Evolutionary conservation across 1,140 invertebrate species (phyloP), one percentile per base, ranked within the genome.

Genomic region (Nomia melanderi): DNA sequence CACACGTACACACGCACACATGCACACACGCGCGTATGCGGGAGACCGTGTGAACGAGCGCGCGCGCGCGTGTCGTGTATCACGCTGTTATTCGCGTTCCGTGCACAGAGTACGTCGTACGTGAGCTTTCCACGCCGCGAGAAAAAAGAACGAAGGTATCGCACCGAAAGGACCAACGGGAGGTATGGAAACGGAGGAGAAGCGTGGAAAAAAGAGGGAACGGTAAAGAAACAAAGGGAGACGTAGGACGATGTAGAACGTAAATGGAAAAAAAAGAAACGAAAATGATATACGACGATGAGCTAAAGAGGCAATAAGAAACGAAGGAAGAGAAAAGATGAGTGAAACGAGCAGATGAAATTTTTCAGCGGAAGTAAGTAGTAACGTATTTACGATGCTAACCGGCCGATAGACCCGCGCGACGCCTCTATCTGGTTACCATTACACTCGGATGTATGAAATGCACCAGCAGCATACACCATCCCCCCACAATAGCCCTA

Each of bases 401-500:
- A 91, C 89, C 88, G 88, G 89, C 90, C 88, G 90, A 91, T 91
- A 88, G 88, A 88, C 90, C 88, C 90, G 87, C 91, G 88, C 91
- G 89, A 90, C 88, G 90, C 85, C 89, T 91, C 90, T 91, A 91
- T 92, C 91, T 90, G 89, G 90, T 91, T 91, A 91, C 90, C 90
- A 91, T 92, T 92, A 91, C 91, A 91, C 90, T 90, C 90, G 88
- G 89, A 91, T 91, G 88, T 91, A 91, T 91, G 90, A 91, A 90
- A 91, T 91, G 91, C 89, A 83, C 89, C 89, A 91, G 89, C 88
- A 89, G 90, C 90, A 92, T 91, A 89, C 90, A 91, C 89, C 87
- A 90, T 91, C 90, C 91, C 91, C 91, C 91, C 90, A 92, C 91
- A 92, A 92, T 92, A 92, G 91, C 91, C 91, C 91, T 92, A 92